Conservation (phyloP, 2,888 invertebrate species). For the Arrhopalites spinosus region DNA sequence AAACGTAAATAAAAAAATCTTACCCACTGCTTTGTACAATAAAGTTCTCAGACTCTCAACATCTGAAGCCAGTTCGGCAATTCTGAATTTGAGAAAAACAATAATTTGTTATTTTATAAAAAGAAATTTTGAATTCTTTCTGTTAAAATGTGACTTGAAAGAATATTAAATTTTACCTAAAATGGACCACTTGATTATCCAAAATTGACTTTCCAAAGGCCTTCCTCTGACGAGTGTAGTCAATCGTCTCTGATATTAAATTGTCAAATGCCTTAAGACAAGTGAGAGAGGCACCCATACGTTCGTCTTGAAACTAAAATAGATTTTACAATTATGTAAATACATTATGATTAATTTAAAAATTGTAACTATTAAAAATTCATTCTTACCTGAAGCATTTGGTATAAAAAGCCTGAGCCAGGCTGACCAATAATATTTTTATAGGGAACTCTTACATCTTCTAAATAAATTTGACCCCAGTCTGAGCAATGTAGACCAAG, state of each 20-base stretch:
- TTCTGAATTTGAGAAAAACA: no score
- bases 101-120: no score
- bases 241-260: conserved; percentile 59
- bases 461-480: conserved; percentile 64
- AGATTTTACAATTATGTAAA: neutral
- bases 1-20: conserved; percentile 47
- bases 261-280: conserved; percentile 46
- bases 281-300: conserved; percentile 60
- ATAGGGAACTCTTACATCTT: conserved; percentile 63
- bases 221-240: conserved; percentile 62
- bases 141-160: no score
- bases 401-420: conserved; percentile 64
- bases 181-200: conserved; percentile 62
- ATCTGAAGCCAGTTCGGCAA: conserved; percentile 65
- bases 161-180: no score
- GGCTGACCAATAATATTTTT: conserved; percentile 63
- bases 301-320: conserved; percentile 64
- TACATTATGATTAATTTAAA: neutral
- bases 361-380: neutral
- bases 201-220: conserved; percentile 63
- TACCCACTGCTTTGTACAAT: conserved; percentile 61
- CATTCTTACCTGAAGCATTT: conserved; percentile 60
- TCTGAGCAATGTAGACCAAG: conserved; percentile 64
- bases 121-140: no score
- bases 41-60: conserved; percentile 62